Evolutionary conservation across 2,113 vertebrate species (phyloP), one percentile per base, ranked within the genome.

Genomic region (Oncorhynchus masou): DNA sequence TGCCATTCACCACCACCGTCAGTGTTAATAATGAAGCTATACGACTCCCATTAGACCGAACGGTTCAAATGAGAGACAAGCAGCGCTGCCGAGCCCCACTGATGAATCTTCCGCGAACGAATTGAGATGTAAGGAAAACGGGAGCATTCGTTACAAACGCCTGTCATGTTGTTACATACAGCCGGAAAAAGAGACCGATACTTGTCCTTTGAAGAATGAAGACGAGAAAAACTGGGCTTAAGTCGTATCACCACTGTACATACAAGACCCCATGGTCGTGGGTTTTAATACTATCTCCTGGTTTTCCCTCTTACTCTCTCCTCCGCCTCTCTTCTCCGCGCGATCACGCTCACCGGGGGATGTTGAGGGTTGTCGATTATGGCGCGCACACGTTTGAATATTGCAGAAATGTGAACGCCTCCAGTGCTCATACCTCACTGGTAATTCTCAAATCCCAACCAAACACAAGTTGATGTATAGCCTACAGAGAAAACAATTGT

Each of bases 261-360:
- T 74, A 74, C 74, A 71, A 66, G 80, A 66, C 66, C 81, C 82
- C 85, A 84, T 79, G 73, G 76, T 81, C 81, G 74, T 73, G 77
- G 69, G 71, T 78, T 57, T 31, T 16, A 8, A 59, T 31, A 51
- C 31, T 39, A 3, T 54, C 66, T 75, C 22, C 59, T 70, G 71
- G 27, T 66, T 78, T 57, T 73, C 80, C 67, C 29, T 78, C 71
- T 81, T 77, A n/a, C 74, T 78, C 59, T 74, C 77, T 66, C 62
- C 74, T n/a, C 79, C 75, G 34, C 31, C 57, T 65, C 57, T 59
- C 76, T 77, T 25, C 24, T 20, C 13, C 6, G 82, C 87, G 81
- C 79, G 78, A 74, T 70, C 81, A 69, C 77, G 71, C 20, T 62
- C 54, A 65, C 51, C 54, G 45, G 65, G 68, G 39, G 51, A 75